Percentiles rank a stretch among this genome's conserved stretches.
Evolutionary conservation across 30 jellyfish, hydroid and myxozoan species (phyloP).

Genomic region (Turritopsis dohrnii): DNA sequence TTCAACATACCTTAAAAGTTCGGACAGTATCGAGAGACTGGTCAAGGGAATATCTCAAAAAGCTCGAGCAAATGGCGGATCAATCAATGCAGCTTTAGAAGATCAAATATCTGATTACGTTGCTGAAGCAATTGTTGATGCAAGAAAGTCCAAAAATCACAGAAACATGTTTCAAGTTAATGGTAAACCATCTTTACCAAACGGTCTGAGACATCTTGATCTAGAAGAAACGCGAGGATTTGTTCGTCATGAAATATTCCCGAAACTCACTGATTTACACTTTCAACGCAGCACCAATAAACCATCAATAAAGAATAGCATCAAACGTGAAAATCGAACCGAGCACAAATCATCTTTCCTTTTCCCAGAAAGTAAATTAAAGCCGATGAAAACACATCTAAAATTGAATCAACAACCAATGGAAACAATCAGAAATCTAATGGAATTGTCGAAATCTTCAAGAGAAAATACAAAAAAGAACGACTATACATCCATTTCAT

Average conservation of each 20-base stretch:
- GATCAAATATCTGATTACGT: constrained; percentile 26
- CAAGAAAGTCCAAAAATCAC: constrained; percentile 2
- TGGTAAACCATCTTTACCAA: background rate
- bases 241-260: background rate
- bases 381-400: background rate
- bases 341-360: background rate
- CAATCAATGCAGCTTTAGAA: constrained; percentile 13
- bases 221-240: constrained; percentile 4
- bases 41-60: constrained; percentile 31
- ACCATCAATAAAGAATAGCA: background rate
- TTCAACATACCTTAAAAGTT: constrained; percentile 9
- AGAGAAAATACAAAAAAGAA: background rate
- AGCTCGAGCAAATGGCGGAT: constrained; percentile 25
- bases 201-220: background rate
- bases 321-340: background rate
- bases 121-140: constrained; percentile 34
- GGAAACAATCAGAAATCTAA: background rate
- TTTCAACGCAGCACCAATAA: background rate
- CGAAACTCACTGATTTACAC: background rate
- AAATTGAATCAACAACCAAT: background rate
- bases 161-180: background rate
- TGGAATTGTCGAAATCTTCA: background rate
- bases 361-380: background rate
- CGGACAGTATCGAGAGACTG: constrained; percentile 26
- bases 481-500: background rate